Evolutionary conservation across 1,140 invertebrate genomes (phyloP).

Genomic region (Anastatus disparis): DNA sequence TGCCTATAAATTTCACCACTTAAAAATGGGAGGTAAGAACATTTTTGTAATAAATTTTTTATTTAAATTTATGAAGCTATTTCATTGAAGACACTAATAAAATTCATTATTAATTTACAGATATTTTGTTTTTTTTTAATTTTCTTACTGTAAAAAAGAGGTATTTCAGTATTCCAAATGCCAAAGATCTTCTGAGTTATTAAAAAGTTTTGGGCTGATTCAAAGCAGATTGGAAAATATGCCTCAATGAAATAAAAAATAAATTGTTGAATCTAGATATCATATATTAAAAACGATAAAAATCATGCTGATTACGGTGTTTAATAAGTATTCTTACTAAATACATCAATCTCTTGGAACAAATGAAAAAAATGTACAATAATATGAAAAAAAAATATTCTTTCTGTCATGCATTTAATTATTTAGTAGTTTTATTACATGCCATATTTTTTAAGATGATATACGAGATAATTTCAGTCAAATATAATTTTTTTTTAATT

Average conservation of each 20-base stretch:
- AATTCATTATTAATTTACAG: slow-evolving; percentile 4
- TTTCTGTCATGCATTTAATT: slow-evolving; percentile 21
- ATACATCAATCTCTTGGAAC: slow-evolving; percentile 32
- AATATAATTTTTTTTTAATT: too few relatives aligned
- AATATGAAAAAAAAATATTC: slow-evolving; percentile 34
- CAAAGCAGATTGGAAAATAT: slow-evolving; percentile 34
- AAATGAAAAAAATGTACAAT: slow-evolving; percentile 23
- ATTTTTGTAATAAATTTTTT: neutral
- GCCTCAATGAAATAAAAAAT: slow-evolving; percentile 25
- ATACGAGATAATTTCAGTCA: slow-evolving; percentile 37
- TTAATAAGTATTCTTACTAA: slow-evolving; percentile 38
- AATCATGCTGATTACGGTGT: slow-evolving; percentile 25
- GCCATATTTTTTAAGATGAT: slow-evolving; percentile 23
- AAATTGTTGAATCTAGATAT: slow-evolving; percentile 22
- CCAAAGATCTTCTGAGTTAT: slow-evolving; percentile 34
- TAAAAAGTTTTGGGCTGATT: slow-evolving; percentile 9
- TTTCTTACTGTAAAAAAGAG: slow-evolving; percentile 28
- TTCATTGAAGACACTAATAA: too few relatives aligned
- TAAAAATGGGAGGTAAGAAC: slow-evolving; percentile 44
- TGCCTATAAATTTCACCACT: slow-evolving; percentile 62
- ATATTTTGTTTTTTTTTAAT: slow-evolving; percentile 25
- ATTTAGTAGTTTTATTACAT: slow-evolving; percentile 28
- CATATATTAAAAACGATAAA: slow-evolving; percentile 18
- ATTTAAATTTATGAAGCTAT: too few relatives aligned
- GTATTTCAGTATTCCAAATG: slow-evolving; percentile 26